These are phyloP conservation scores for Podiceps cristatus DNA, from an alignment of 2,113 vertebrate species.

Conservation along the genomic window DNA sequence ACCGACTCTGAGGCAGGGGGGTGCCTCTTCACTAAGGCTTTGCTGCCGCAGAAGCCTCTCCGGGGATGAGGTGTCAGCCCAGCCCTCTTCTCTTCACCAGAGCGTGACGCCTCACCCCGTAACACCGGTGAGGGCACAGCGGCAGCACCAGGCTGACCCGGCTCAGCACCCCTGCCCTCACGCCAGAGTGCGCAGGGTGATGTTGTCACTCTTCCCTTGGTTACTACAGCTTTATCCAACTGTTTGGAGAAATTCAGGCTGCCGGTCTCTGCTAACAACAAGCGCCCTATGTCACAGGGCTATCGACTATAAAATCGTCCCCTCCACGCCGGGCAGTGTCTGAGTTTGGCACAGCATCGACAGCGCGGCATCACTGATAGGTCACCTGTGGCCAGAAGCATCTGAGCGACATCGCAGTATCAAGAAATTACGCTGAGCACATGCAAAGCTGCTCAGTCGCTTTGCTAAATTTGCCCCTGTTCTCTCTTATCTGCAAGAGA, in stretches of 20 bases:
- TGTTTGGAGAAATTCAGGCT: not conserved
- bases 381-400: not conserved
- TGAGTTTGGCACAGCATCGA: not conserved
- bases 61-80: not conserved
- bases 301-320: rapidly evolving
- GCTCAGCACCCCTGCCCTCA: not conserved
- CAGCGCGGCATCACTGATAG: not conserved
- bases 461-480: not conserved
- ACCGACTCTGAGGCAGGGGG: not conserved
- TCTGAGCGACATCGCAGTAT: not conserved
- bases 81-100: not conserved
- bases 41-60: not conserved
- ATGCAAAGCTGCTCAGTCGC: not conserved
- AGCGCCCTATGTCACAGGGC: not conserved
- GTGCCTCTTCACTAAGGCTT: not conserved
- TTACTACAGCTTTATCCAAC: not conserved
- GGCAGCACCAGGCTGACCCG: not conserved
- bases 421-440: not conserved
- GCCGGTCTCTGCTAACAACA: no score
- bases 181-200: rapidly evolving
- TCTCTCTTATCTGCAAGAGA: not conserved
- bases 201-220: not conserved
- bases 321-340: not conserved
- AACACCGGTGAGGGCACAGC: not conserved
- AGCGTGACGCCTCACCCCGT: rapidly evolving